phyloP scores from a whole-genome alignment of 1,140 invertebrate species.

The Sipha flava region DNA sequence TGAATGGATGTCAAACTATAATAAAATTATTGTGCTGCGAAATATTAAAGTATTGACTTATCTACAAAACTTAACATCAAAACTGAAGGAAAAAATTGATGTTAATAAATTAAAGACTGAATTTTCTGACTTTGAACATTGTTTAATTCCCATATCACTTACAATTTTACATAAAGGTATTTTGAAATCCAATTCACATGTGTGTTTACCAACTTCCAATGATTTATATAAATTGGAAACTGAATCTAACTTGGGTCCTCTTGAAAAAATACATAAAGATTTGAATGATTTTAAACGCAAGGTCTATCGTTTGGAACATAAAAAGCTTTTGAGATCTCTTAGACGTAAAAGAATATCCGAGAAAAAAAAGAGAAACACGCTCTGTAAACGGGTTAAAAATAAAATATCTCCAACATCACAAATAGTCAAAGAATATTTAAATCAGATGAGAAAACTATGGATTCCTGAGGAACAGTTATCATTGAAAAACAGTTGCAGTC shows the following conservation, averaged over 20 bases:
- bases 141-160: constrained; percentile 38
- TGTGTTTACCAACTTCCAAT: constrained; percentile 35
- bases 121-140: constrained; percentile 18
- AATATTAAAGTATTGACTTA: not conserved
- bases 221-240: constrained; percentile 18
- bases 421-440: constrained; percentile 48
- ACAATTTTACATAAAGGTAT: constrained; percentile 35
- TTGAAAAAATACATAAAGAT: constrained; percentile 36
- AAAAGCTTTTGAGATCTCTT: constrained; percentile 51
- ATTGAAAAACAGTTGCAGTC: constrained; percentile 53
- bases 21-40: not conserved
- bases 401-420: constrained; percentile 38
- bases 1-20: constrained; percentile 52
- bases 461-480: constrained; percentile 49
- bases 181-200: constrained; percentile 36
- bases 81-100: not conserved
- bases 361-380: constrained; percentile 44
- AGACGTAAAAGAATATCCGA: constrained; percentile 49
- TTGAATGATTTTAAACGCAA: constrained; percentile 49
- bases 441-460: constrained; percentile 59
- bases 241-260: constrained; percentile 11
- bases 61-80: not conserved
- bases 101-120: not conserved
- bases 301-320: constrained; percentile 50
- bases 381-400: constrained; percentile 9